Evolutionary conservation across 2,113 vertebrate species (phyloP), one percentile per base, ranked within the genome.

Genomic region (Hydrolagus affinis): DNA sequence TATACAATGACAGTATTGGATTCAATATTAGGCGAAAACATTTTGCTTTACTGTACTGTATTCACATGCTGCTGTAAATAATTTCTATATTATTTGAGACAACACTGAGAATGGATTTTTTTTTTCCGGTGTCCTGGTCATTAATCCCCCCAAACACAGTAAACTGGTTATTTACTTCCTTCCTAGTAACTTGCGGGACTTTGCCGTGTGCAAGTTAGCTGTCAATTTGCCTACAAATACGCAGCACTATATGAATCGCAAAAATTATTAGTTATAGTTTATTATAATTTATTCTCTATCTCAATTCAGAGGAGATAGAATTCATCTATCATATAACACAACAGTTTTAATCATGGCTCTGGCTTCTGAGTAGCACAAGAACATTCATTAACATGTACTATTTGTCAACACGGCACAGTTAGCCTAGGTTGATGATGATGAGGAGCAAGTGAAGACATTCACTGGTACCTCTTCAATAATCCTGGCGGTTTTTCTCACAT

Each of bases 381-480:
- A 28, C 17, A 2, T 21, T 83, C 60, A 3, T 32, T 25, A 83
- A 44, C 44, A 44, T 6, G 6, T 44, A 44, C 44, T 44, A 44
- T 44, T 44, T 44, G 6, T 44, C 44, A 44, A 44, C 44, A 44
- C 44, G 6, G 44, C 1, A 44, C 44, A 44, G 44, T 44, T 44
- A 44, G 44, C 6, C 1, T 3, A 44, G 44, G 44, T 44, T 44
- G 44, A 44, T 44, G 44, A 44, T 44, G 0, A 83, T 66, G 14
- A 30, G 66, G 60, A 83, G n/a, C n/a, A n/a, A 32, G 28, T 32
- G 25, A 66, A 3, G 66, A 83, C 15, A 83, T 19, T 15, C 64
- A 66, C 11, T 78, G 56, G 11, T 70, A 86, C 86, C 86, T 83
- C 75, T 75, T 73, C 19, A 32, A 14, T 66, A 28, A 71, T 28